Evolutionary conservation across 2,888 invertebrate genomes (phyloP), one percentile per base, ranked within the genome.

Genomic region (Torymus tubicola): DNA sequence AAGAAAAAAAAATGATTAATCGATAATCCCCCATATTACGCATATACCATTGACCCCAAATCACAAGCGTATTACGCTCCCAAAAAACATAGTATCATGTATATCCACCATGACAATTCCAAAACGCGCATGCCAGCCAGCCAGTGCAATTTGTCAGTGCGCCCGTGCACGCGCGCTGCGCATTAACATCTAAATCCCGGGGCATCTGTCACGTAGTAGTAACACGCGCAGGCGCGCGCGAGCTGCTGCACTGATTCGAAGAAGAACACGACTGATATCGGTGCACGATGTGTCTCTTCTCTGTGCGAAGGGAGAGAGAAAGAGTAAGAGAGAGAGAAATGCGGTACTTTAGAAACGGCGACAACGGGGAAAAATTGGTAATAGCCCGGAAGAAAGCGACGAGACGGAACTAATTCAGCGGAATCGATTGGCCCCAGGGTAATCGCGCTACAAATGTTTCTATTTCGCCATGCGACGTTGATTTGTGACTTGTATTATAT

Each of bases 361-460:
- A 24, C 16, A 12, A 12, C 68, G 68, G 68, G 75, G 53, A 53
- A 53, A 42, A 69, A 69, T 76, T 18, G 57, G 18, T 42, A 16
- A 65, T 52, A 42, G 65, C 18, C 18, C 52, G 18, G 65, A 65
- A 55, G 70, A 68, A 72, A 24, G 68, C 61, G 50, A 42, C 57
- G 52, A 50, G 64, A 74, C 71, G 24, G 24, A 42, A 70, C 75
- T 81, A 81, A 81, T 78, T 81, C 71, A 75, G 60, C 53, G 81
- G 78, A 81, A 81, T 78, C 63, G 78, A 81, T 78, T 75, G 67
- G 8, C 8, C 42, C 8, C 42, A 8, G 42, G 42, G 42, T 78
- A 76, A 81, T 81, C 78, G 78, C 71, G 78, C 71, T 78, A 78
- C 53, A 78, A 81, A 81, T 81, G 81, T 78, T 68, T 73, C 72